A percentile compares a stretch with the other conserved stretches of the same genome.
Evolutionary conservation across 92 coral and sea anemone species (phyloP).

Genomic region (Zoanthus sociatus): DNA sequence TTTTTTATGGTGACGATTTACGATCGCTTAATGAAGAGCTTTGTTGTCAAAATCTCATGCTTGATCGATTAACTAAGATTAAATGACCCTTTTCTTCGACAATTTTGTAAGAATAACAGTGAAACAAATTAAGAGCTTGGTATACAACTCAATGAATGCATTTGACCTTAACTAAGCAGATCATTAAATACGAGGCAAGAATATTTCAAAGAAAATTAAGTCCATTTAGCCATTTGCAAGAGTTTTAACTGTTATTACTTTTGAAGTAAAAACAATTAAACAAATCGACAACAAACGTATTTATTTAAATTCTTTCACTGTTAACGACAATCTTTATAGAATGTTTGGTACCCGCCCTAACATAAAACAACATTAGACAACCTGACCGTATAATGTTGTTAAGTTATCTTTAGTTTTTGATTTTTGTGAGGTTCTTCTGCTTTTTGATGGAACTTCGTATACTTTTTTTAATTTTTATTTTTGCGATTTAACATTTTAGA

Average conservation of each 20-base stretch:
- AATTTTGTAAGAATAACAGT: background rate
- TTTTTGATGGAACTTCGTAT: background rate
- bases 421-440: background rate
- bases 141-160: slow-evolving; percentile 10
- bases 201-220: background rate
- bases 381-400: background rate
- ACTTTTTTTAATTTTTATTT: background rate
- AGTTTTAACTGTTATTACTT: background rate
- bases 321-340: slow-evolving; percentile 17
- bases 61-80: slow-evolving; percentile 45
- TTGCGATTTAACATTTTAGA: background rate
- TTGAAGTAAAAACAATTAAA: background rate
- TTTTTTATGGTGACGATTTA: slow-evolving; percentile 61
- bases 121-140: background rate
- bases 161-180: slow-evolving; percentile 11
- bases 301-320: slow-evolving; percentile 27
- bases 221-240: background rate
- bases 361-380: slow-evolving; percentile 14
- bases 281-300: slow-evolving; percentile 3
- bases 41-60: slow-evolving; percentile 49
- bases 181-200: background rate
- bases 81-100: background rate
- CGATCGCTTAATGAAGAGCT: slow-evolving; percentile 48
- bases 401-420: too few species aligned
- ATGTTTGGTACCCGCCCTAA: slow-evolving; percentile 46